Percentiles rank a stretch among this genome's conserved stretches.
Conservation (phyloP, 2,888 invertebrate genomes). For the Dione vanillae region DNA sequence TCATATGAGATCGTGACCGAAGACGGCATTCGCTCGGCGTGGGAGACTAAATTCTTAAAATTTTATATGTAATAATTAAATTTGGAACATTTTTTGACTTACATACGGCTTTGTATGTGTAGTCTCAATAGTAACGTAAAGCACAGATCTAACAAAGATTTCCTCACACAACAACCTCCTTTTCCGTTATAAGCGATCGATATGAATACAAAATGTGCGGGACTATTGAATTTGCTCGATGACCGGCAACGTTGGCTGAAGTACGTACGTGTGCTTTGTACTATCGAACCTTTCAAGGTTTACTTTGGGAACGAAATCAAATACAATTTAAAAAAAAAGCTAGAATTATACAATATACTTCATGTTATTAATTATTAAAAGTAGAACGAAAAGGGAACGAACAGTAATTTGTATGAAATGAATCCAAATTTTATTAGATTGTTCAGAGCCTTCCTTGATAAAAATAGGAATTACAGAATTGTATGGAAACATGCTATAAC, state of each 20-base stretch:
- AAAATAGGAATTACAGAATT: no score
- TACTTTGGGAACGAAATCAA: neutral
- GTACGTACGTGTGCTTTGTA: neutral
- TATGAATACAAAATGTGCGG: slow-evolving; percentile 12
- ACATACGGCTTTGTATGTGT: no score
- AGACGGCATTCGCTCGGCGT: neutral
- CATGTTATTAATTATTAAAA: no score
- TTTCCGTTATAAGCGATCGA: slow-evolving; percentile 7
- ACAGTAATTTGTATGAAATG: no score
- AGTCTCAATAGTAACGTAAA: neutral
- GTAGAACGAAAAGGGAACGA: no score
- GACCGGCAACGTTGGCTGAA: slow-evolving; percentile 12
- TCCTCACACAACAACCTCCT: slow-evolving; percentile 1
- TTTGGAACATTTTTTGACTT: neutral
- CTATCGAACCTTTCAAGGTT: neutral
- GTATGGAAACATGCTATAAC: no score
- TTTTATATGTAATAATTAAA: slow-evolving; percentile 1
- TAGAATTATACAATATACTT: no score
- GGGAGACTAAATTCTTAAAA: slow-evolving; percentile 12
- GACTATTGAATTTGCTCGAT: slow-evolving; percentile 18
- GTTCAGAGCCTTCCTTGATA: no score
- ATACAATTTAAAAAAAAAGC: no score
- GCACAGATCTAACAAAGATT: neutral
- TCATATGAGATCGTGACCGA: slow-evolving; percentile 24
- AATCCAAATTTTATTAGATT: no score